Evolutionary conservation across 2,113 vertebrate species (phyloP).

Genomic region (Bubo scandiacus): DNA sequence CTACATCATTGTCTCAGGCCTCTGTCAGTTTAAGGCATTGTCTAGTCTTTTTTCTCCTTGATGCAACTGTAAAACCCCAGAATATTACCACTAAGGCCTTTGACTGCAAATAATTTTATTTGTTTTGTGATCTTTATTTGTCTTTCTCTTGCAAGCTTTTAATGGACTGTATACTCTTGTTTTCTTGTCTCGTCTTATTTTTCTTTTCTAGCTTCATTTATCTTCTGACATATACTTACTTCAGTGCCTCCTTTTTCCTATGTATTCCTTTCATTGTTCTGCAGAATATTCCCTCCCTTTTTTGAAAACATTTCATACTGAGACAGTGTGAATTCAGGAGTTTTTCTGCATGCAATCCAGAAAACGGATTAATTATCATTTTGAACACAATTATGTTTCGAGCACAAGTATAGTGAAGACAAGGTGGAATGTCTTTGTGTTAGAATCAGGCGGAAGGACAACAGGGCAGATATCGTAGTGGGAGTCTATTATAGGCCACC

Average conservation of each 20-base stretch:
- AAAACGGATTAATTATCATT: background rate
- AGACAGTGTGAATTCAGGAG: background rate
- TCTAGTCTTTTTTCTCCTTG: background rate
- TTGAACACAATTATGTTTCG: too few species aligned
- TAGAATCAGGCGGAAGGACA: too few species aligned
- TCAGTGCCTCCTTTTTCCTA: background rate
- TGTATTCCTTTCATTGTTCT: background rate
- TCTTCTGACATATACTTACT: background rate
- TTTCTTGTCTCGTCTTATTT: background rate
- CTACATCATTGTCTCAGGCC: background rate
- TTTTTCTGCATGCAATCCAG: background rate
- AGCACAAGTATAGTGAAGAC: too few species aligned
- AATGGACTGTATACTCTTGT: background rate
- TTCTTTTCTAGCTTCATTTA: background rate
- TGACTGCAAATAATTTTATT: background rate
- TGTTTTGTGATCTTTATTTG: constrained; percentile 2
- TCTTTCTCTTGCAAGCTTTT: background rate
- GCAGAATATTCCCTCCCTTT: background rate
- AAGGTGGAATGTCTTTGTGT: too few species aligned
- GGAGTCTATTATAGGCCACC: too few species aligned
- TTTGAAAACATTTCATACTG: background rate
- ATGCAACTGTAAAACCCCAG: background rate
- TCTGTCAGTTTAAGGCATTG: background rate
- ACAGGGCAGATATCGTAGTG: too few species aligned
- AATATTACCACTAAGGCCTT: background rate